Evolutionary conservation across 1,140 invertebrate species (phyloP), one percentile per base, ranked within the genome.

Genomic region (Lepidotrigona ventralis): DNA sequence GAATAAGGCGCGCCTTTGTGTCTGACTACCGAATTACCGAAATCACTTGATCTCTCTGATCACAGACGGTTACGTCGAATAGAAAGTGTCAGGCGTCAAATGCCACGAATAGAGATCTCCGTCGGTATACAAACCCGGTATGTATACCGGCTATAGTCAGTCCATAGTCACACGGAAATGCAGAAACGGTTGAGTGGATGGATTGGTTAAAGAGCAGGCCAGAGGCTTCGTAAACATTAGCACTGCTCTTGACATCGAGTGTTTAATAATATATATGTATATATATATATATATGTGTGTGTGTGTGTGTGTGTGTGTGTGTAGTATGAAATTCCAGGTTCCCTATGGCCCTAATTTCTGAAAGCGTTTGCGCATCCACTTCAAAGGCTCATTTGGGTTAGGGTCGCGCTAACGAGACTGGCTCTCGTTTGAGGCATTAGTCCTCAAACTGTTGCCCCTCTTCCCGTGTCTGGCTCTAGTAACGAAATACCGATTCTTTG

Each of bases 181-280:
- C 19, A 8, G 80, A 66, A 74, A 75, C 29, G n/a, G 17, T 66
- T 23, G 51, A 81, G 26, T 58, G 54, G 8, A 11, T n/a, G 15
- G 26, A 1, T 53, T 12, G 60, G 51, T 81, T 75, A 29, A 75
- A 81, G 80, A 72, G 21, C 53, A 23, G 26, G 26, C 9, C 46
- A 33, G n/a, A 54, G 51, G 53, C 72, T 23, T 60, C 39, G 75
- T 71, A 84, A 84, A 84, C 33, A 68, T 81, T 84, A 63, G 70
- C 78, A 71, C 4, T 81, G 53, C 83, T 80, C 83, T 84, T 69
- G 78, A 81, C 78, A 66, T 60, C 58, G 70, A 80, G 77, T 73
- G 53, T 60, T 68, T 84, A 84, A 84, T 84, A 81, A 84, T 74
- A 84, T 81, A 46, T 29, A 70, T 23, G 39, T 73, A 84, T 73